Evolutionary conservation across 2,113 vertebrate genomes (phyloP).

Genomic region (Phalacrocorax pelagicus): DNA sequence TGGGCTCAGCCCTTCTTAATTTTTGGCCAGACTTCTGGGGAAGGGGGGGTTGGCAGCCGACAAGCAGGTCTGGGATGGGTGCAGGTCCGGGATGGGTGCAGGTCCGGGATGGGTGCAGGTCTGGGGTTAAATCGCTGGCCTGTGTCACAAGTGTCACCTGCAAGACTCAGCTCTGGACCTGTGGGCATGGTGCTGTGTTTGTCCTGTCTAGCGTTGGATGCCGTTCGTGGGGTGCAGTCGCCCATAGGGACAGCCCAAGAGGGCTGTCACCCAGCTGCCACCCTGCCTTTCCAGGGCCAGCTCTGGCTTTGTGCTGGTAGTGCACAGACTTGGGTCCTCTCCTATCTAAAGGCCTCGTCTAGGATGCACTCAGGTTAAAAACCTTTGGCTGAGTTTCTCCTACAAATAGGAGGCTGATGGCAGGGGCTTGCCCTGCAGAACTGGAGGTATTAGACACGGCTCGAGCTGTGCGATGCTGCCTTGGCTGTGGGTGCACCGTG

Average conservation of each 20-base stretch:
- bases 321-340: neutral
- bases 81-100: no score
- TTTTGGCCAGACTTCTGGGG: neutral
- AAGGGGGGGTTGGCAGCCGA: fast-evolving
- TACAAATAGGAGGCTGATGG: neutral
- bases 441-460: neutral
- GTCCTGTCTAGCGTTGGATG: fast-evolving
- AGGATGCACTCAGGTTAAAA: neutral
- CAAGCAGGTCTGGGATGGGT: neutral
- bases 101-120: neutral
- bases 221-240: fast-evolving
- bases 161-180: neutral
- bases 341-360: neutral
- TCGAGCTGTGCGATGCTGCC: neutral
- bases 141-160: neutral
- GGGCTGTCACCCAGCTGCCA: neutral
- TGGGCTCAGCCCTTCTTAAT: neutral
- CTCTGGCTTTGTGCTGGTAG: neutral
- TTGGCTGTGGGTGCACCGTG: neutral
- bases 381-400: neutral
- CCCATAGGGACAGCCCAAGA: neutral
- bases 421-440: neutral
- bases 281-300: neutral
- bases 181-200: neutral
- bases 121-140: no score